These are phyloP conservation scores for Drosophila tanythrix DNA, from an alignment of 2,888 invertebrate genomes.

Conservation along the genomic window DNA sequence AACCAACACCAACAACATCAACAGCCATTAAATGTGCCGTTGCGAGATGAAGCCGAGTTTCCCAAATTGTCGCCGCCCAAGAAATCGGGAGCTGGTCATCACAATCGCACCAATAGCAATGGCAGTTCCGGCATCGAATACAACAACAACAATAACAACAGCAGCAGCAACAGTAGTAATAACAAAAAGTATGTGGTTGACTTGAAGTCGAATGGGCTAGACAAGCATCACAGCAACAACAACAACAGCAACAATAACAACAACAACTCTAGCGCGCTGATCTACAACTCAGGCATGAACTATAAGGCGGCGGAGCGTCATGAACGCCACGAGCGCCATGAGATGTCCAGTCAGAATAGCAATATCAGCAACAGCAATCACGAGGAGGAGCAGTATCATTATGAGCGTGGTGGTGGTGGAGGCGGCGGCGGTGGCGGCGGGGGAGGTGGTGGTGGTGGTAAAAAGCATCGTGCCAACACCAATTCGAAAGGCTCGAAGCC, in stretches of 20 bases:
- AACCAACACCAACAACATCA: conserved; percentile 73
- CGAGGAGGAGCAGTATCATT: conserved; percentile 82
- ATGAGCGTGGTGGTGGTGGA: conserved; percentile 68
- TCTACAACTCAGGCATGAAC: conserved; percentile 82
- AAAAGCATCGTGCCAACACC: conserved; percentile 84
- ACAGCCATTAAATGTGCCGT: conserved; percentile 69
- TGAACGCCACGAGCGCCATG: conserved; percentile 72
- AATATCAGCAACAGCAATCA: conserved; percentile 81
- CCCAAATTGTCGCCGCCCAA: conserved; percentile 85
- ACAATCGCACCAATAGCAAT: conserved; percentile 72
- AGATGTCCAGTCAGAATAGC: conserved; percentile 75
- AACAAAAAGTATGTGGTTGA: conserved; percentile 68
- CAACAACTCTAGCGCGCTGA: conserved; percentile 48
- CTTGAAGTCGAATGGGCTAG: conserved; percentile 68
- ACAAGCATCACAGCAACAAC: conserved; percentile 59
- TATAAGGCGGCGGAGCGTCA: conserved; percentile 74
- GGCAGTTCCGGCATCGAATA: conserved; percentile 73
- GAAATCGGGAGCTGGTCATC: conserved; percentile 74
- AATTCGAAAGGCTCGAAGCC: conserved; percentile 84
- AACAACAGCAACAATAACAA: conserved; percentile 48
- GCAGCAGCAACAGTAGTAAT: conserved; percentile 45
- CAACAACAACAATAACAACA: conserved; percentile 37
- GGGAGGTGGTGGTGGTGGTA: conserved; percentile 65
- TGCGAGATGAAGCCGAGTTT: conserved; percentile 85
- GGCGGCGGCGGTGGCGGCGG: conserved; percentile 37